Evolutionary conservation across 2,797 vertebrate species (phyloP).

Genomic region (Pantherophis vulpinus): DNA sequence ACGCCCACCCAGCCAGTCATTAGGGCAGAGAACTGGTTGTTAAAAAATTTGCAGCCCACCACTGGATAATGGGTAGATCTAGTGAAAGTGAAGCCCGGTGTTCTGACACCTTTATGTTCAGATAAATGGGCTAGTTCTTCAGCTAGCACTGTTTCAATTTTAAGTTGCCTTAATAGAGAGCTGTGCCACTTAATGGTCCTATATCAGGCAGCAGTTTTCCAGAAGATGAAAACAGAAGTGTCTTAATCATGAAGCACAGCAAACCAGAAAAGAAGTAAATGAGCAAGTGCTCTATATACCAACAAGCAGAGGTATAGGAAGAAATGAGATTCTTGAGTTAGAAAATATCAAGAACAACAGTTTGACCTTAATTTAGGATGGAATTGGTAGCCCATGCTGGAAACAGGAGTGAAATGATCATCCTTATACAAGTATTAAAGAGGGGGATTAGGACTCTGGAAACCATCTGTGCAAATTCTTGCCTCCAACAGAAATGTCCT

Average conservation of each 20-base stretch:
- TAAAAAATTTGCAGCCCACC: no score
- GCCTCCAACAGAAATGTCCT: background rate
- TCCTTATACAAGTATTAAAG: background rate
- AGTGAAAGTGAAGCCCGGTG: background rate
- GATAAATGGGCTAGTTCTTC: background rate
- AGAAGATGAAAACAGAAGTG: background rate
- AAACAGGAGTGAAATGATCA: background rate
- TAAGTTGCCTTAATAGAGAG: background rate
- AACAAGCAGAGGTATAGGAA: background rate
- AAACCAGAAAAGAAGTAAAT: background rate
- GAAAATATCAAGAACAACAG: background rate
- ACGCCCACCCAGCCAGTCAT: no score
- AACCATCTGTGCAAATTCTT: background rate
- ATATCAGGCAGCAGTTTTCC: background rate
- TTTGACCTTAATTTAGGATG: background rate
- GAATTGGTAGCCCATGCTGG: background rate
- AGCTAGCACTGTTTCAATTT: background rate
- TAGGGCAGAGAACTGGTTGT: no score
- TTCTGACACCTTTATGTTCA: background rate
- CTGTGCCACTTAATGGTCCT: background rate
- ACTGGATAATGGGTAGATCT: no score
- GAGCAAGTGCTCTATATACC: background rate
- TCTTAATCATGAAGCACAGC: background rate
- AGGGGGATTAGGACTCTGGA: background rate
- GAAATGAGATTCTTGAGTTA: background rate